phyloP scores from a whole-genome alignment of 35 echinoderm and acorn worm species.

The Apostichopus californicus region DNA sequence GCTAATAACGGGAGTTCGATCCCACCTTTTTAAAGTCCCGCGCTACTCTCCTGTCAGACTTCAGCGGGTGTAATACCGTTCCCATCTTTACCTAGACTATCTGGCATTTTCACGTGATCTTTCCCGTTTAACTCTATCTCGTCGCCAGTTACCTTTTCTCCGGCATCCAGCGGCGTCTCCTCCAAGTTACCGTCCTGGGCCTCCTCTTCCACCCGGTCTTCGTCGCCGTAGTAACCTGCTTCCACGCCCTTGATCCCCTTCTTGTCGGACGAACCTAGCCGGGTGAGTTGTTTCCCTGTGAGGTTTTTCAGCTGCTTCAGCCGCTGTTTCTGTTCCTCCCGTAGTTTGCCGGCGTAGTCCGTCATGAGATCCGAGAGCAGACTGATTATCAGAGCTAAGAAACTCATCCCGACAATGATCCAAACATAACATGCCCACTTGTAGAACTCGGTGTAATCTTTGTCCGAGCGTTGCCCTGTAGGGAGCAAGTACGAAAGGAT shows the following conservation, averaged over 20 bases:
- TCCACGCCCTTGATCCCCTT: not conserved
- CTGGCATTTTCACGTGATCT: not conserved
- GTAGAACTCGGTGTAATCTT: conserved; percentile 61
- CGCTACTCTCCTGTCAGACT: not conserved
- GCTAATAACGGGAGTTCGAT: not conserved
- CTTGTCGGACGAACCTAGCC: conserved; percentile 23
- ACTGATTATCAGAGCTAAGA: conserved; percentile 74
- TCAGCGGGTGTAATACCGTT: not conserved
- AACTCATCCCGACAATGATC: conserved; percentile 82
- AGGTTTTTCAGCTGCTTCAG: conserved; percentile 27
- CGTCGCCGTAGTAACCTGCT: not conserved
- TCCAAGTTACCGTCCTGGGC: not conserved
- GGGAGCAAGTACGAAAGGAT: not conserved
- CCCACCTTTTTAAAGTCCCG: too few species aligned
- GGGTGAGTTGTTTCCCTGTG: conserved; percentile 31
- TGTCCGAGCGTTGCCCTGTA: conserved; percentile 66
- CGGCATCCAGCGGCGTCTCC: conserved; percentile 18
- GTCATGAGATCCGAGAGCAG: conserved; percentile 71
- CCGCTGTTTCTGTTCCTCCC: conserved; percentile 46
- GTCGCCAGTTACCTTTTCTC: conserved; percentile 8
- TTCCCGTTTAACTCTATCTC: conserved; percentile 6
- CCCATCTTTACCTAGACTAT: not conserved
- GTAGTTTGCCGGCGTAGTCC: conserved; percentile 49
- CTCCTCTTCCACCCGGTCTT: conserved; percentile 4
- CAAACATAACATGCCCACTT: conserved; percentile 66